Evolutionary conservation across 1,140 invertebrate genomes (phyloP), one percentile per base, ranked within the genome.

Genomic region (Brachionus rubens): DNA sequence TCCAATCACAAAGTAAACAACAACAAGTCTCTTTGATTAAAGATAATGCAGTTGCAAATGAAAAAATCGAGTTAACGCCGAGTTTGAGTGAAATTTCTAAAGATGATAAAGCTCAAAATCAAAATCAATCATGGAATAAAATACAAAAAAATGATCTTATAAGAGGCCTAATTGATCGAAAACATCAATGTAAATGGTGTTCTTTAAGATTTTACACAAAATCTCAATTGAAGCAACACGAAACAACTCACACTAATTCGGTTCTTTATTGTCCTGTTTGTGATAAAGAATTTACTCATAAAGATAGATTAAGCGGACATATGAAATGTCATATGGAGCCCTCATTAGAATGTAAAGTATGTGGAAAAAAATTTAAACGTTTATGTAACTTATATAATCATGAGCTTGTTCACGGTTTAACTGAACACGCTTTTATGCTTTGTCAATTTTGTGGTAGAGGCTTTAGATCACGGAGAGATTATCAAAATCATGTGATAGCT

Each of bases 121-220:
- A 30, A 16, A 50, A 70, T 26, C 10, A 16, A 21, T 28, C 1
- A 3, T 9, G 2, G n/a, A 21, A 72, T 48, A 48, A 19, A 24
- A 26, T 72, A 41, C 50, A 50, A 9, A 72, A 72, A 48, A 72
- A 72, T 41, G 68, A 72, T 16, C 41, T 72, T 24, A 72, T 72
- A 40, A 21, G 68, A 48, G 68, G 68, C 24, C 28, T 72, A 12
- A 72, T 72, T 30, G 68, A 72, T 26, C 68, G 68, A 36, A 72
- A 72, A 48, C 68, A 72, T 54, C 68, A 72, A 33, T 72, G 68
- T 54, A 72, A 72, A 50, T 72, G 68, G 68, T 72, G 68, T 50
- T 50, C 40, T 19, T 46, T 72, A 19, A 26, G 68, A 19, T 72
- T 72, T 40, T 72, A 72, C 50, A 50, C 68, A 21, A 72, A 72